phyloP scores from a whole-genome alignment of 2,113 vertebrate genomes.

The Thamnophis sirtalis region DNA sequence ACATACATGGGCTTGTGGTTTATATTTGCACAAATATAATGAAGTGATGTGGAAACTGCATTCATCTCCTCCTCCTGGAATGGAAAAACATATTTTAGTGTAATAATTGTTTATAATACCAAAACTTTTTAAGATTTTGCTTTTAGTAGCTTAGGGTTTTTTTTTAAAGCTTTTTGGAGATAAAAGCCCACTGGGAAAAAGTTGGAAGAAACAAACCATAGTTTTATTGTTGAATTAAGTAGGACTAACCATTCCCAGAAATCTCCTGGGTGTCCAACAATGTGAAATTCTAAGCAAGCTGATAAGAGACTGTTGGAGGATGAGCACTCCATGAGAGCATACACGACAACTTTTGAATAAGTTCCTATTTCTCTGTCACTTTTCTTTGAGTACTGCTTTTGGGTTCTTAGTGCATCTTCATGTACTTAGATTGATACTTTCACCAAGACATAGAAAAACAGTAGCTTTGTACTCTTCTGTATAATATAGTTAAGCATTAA shows the following conservation, averaged over 20 bases:
- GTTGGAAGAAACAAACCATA: not conserved
- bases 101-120: not conserved
- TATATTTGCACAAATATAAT: not conserved
- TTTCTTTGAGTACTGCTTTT: not conserved
- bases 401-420: not conserved
- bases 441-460: not conserved
- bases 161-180: not conserved
- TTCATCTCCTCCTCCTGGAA: not conserved
- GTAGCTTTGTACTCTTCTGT: not conserved
- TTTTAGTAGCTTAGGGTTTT: not conserved
- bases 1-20: not conserved
- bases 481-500: not conserved
- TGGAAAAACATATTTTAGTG: not conserved
- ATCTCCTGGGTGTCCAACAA: not conserved
- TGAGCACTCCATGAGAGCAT: not conserved
- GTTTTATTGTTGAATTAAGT: not conserved
- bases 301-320: not conserved
- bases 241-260: not conserved
- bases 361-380: not conserved
- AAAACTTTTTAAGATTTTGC: not conserved
- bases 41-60: not conserved
- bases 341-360: not conserved
- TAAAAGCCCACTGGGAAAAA: not conserved
- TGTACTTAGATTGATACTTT: not conserved
- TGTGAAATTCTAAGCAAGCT: not conserved